Conservation (phyloP, 2,888 invertebrate species). For the Lycophotia porphyrea region DNA sequence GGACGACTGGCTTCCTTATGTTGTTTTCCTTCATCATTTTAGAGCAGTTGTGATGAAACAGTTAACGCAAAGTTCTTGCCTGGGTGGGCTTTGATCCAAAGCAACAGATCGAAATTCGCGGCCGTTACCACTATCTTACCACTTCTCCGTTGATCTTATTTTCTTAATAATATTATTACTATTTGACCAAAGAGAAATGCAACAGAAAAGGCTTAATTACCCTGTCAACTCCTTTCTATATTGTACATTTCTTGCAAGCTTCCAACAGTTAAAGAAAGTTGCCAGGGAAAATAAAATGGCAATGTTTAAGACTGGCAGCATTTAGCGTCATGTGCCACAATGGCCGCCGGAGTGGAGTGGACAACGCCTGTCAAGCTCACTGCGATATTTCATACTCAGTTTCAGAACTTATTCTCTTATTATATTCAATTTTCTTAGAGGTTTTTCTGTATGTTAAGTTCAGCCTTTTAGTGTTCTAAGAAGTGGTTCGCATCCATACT, state of each 20-base stretch:
- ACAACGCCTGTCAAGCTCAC: conserved; percentile 45
- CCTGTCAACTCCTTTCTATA: neutral
- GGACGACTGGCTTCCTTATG: too few species aligned
- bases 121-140: neutral
- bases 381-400: conserved; percentile 43
- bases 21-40: neutral
- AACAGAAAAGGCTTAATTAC: neutral
- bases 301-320: conserved; percentile 9
- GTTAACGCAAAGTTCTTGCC: neutral
- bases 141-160: neutral
- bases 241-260: neutral
- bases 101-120: neutral
- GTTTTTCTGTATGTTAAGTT: conserved; percentile 8
- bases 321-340: conserved; percentile 16
- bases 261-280: neutral
- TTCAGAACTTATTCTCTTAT: conserved; percentile 26
- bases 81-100: neutral
- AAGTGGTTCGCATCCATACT: neutral
- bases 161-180: neutral
- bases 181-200: neutral
- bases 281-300: conserved; percentile 25
- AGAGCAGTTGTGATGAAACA: neutral
- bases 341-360: conserved; percentile 24
- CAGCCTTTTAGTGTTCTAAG: neutral
- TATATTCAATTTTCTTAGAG: conserved; percentile 12